These are phyloP conservation scores for Buceros bicornis DNA, from an alignment of 2,797 vertebrate species.

Conservation along the genomic window DNA sequence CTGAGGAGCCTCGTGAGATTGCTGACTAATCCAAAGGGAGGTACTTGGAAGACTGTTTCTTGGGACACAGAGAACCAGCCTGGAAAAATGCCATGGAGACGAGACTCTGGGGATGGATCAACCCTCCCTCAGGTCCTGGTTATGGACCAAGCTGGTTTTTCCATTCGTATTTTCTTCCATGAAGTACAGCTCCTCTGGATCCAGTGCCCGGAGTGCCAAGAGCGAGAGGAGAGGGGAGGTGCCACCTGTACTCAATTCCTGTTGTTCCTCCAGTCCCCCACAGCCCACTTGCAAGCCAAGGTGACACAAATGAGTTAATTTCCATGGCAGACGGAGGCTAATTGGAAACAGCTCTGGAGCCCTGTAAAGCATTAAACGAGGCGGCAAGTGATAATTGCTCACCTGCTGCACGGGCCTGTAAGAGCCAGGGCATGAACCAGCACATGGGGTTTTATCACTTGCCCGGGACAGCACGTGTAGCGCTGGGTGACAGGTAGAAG, in stretches of 20 bases:
- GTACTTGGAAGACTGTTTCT: not conserved
- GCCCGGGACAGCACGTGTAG: not conserved
- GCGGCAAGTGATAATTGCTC: slow-evolving; percentile 74
- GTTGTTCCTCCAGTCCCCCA: not conserved
- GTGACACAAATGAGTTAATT: slow-evolving; percentile 74
- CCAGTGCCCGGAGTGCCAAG: not conserved
- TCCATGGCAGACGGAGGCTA: slow-evolving; percentile 54
- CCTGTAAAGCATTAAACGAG: slow-evolving; percentile 60
- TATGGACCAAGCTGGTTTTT: not conserved
- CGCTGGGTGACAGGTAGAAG: not conserved
- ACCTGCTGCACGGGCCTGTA: slow-evolving; percentile 68
- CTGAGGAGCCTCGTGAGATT: slow-evolving; percentile 20
- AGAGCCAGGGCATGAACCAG: slow-evolving; percentile 56
- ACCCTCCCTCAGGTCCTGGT: not conserved
- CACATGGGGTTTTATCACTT: slow-evolving; percentile 59
- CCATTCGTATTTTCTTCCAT: not conserved
- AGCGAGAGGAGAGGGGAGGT: not conserved
- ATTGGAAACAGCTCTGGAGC: slow-evolving; percentile 69
- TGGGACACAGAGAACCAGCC: not conserved
- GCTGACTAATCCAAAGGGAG: slow-evolving; percentile 20
- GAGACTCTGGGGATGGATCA: slow-evolving; percentile 11
- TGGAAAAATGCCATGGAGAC: slow-evolving; percentile 40
- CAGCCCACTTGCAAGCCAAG: slow-evolving; percentile 14
- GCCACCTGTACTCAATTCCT: slow-evolving; percentile 10
- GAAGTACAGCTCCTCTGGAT: not conserved